Conservation (phyloP, 2,797 vertebrate species). For the Galagoides demidoff region DNA sequence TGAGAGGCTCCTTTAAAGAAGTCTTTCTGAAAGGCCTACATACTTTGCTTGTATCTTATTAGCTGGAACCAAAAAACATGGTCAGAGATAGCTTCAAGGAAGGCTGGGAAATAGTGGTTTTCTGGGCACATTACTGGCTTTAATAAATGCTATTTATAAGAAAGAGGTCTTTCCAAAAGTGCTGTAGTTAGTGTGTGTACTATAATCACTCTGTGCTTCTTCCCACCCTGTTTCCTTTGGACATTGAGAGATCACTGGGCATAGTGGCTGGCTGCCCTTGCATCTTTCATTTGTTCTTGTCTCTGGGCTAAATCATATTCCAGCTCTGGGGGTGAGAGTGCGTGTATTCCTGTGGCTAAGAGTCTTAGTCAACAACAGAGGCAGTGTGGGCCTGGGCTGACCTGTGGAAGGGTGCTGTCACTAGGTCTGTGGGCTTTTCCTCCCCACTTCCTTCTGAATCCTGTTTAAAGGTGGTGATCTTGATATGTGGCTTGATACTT, state of each 20-base stretch:
- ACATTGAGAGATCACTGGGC: not conserved
- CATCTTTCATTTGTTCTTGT: not conserved
- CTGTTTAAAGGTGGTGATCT: not conserved
- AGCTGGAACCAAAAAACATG: not conserved
- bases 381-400: not conserved
- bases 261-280: not conserved
- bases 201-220: not conserved
- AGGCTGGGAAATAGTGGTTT: not conserved
- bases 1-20: conserved; percentile 5
- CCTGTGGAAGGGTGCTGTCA: not conserved
- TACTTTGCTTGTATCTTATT: not conserved
- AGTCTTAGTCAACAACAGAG: not conserved
- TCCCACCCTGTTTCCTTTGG: not conserved
- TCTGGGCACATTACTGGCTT: not conserved
- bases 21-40: not conserved
- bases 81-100: not conserved
- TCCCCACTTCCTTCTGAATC: not conserved
- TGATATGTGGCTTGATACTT: not conserved
- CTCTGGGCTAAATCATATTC: not conserved
- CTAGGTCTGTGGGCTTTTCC: not conserved
- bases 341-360: not conserved
- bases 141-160: not conserved
- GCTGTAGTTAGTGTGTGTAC: not conserved
- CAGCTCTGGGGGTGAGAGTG: not conserved
- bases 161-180: not conserved